Evolutionary conservation across 2,888 invertebrate genomes (phyloP).

Genomic region (Trichopria drosophilae): DNA sequence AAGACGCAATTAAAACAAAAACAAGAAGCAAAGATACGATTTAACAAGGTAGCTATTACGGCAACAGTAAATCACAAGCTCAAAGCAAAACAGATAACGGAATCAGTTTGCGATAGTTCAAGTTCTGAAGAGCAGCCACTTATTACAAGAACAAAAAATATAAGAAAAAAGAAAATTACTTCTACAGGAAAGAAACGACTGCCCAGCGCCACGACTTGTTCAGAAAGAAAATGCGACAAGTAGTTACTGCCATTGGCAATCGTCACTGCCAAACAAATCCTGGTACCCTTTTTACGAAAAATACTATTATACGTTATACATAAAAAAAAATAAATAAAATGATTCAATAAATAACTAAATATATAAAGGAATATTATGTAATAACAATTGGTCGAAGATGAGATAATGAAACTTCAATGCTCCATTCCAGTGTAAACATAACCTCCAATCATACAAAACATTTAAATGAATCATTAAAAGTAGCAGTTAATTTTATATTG

Average conservation of each 20-base stretch:
- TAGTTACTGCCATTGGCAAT: too few species aligned
- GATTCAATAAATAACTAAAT: too few species aligned
- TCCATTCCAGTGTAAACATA: too few species aligned
- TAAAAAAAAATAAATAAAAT: conserved; percentile 1
- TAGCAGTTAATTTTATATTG: too few species aligned
- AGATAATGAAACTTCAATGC: too few species aligned
- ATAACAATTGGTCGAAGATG: too few species aligned
- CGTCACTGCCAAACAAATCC: too few species aligned
- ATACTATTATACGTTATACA: neutral
- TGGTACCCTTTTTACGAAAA: neutral
- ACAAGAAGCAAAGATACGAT: conserved; percentile 40
- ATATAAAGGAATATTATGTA: too few species aligned
- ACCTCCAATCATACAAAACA: too few species aligned
- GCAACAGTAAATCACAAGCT: conserved; percentile 56
- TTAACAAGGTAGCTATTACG: conserved; percentile 58
- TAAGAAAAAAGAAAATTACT: conserved; percentile 34
- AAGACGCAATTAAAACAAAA: conserved; percentile 44
- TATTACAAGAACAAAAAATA: conserved; percentile 20
- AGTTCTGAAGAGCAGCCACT: conserved; percentile 44
- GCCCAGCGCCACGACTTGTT: conserved; percentile 37
- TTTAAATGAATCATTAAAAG: too few species aligned
- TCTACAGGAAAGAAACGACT: conserved; percentile 40
- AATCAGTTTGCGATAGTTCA: conserved; percentile 44
- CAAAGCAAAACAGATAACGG: conserved; percentile 34
- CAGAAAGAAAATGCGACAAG: too few species aligned